A percentile compares a stretch with the other conserved stretches of the same genome.
phyloP scores from a whole-genome alignment of 1,140 invertebrate species.

The Drosophila funebris region DNA sequence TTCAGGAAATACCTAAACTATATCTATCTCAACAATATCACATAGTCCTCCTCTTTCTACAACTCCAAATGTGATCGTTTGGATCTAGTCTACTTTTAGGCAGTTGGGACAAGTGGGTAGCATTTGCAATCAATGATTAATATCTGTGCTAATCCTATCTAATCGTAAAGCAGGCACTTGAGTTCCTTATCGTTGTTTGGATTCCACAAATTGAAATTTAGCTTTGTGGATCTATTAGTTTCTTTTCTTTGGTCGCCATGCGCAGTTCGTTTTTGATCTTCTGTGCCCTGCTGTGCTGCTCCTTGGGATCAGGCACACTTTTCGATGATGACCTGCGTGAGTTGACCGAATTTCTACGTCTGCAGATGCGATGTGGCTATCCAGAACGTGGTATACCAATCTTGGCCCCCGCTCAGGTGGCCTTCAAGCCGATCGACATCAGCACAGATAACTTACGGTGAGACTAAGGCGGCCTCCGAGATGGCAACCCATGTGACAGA shows the following conservation, averaged over 20 bases:
- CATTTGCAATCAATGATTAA: slow-evolving; percentile 4
- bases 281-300: slow-evolving; percentile 37
- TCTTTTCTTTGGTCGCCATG: slow-evolving; percentile 32
- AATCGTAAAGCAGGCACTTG: slow-evolving; percentile 26
- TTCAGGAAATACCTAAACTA: too few relatives aligned
- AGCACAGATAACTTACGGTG: slow-evolving; percentile 40
- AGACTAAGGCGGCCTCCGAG: neutral
- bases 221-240: slow-evolving; percentile 21
- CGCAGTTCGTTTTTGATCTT: slow-evolving; percentile 40
- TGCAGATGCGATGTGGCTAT: slow-evolving; percentile 80
- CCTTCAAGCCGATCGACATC: slow-evolving; percentile 38
- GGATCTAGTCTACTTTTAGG: slow-evolving; percentile 30
- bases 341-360: slow-evolving; percentile 67
- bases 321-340: slow-evolving; percentile 76
- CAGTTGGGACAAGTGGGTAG: neutral
- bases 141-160: slow-evolving; percentile 41
- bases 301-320: slow-evolving; percentile 46
- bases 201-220: neutral
- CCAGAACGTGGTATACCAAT: slow-evolving; percentile 58
- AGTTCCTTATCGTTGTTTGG: slow-evolving; percentile 24
- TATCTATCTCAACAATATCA: too few relatives aligned
- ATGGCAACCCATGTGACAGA: neutral
- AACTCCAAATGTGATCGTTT: too few relatives aligned
- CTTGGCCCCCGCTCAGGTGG: slow-evolving; percentile 57
- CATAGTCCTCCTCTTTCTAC: too few relatives aligned